Evolutionary conservation across 2,888 invertebrate species (phyloP), one percentile per base, ranked within the genome.

Genomic region (Dorcus hopei): DNA sequence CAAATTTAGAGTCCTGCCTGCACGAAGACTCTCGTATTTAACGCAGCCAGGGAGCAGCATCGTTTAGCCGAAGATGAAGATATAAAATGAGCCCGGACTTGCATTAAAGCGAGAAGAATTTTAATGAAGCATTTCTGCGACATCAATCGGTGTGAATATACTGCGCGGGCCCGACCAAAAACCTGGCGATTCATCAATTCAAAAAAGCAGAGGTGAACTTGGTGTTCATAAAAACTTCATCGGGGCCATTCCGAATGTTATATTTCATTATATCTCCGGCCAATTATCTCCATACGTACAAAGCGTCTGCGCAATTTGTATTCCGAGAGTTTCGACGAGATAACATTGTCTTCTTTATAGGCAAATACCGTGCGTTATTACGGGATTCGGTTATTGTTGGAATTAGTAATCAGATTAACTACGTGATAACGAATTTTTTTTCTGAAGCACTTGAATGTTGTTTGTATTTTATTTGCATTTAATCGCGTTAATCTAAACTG

Each of bases 281-380:
- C 67, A 68, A 68, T 68, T 68, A 68, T 68, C 64, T 61, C 54
- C 38, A 33, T 33, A 33, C 26, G 51, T 60, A 64, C 65, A 65
- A 65, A 63, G 62, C 60, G 54, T 65, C 65, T 65, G 62, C 61
- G 64, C 67, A 69, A 69, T 70, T 69, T 70, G 70, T 70, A 65
- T 66, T 49, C 56, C 49, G 39, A 42, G 19, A 56, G 51, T 38
- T 40, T 50, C 49, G 38, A 33, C 45, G 50, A 65, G 70, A 70
- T 70, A 70, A 68, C 68, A 70, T 70, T 70, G 68, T 70, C 65
- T 68, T 64, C 63, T 51, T 43, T 33, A 33, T 33, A 43, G 50
- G 61, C 63, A 63, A 66, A 60, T 49, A 50, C 49, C 53, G 65
- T 58, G 61, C 57, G 40, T 47, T 54, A 54, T 49, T 48, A 41